Conservation (phyloP, 2,888 invertebrate species). For the Chelonus formosanus region DNA sequence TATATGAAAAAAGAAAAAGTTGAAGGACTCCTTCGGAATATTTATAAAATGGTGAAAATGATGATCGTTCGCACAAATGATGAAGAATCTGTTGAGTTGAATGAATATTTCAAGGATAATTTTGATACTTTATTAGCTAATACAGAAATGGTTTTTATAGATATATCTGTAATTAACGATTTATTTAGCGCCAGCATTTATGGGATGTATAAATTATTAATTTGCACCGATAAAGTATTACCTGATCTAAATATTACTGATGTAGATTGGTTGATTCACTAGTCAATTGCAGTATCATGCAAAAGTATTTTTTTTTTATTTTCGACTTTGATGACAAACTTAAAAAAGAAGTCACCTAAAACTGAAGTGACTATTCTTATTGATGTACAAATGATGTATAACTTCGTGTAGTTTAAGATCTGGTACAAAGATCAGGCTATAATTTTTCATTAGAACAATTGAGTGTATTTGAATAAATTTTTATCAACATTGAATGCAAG, state of each 20-base stretch:
- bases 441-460: constrained; percentile 46
- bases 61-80: constrained; percentile 71
- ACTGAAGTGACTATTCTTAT: constrained; percentile 68
- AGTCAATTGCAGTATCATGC: constrained; percentile 73
- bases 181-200: constrained; percentile 64
- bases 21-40: constrained; percentile 66
- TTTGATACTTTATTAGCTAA: constrained; percentile 53
- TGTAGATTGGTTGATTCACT: constrained; percentile 76
- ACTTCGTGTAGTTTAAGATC: constrained; percentile 71
- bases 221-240: constrained; percentile 77
- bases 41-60: constrained; percentile 67
- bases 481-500: constrained; percentile 55
- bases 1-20: constrained; percentile 63
- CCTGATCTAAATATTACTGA: constrained; percentile 72
- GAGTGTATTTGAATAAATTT: constrained; percentile 43
- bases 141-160: constrained; percentile 49
- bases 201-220: constrained; percentile 68
- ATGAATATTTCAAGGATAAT: constrained; percentile 56
- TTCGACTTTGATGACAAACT: constrained; percentile 73
- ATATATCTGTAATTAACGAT: constrained; percentile 56
- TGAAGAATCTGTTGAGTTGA: constrained; percentile 68
- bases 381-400: constrained; percentile 70
- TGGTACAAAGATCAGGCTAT: constrained; percentile 66
- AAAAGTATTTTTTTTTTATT: constrained; percentile 75
- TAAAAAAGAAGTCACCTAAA: constrained; percentile 55